Conservation (phyloP, 2,888 invertebrate genomes). For the Catonia carolina region DNA sequence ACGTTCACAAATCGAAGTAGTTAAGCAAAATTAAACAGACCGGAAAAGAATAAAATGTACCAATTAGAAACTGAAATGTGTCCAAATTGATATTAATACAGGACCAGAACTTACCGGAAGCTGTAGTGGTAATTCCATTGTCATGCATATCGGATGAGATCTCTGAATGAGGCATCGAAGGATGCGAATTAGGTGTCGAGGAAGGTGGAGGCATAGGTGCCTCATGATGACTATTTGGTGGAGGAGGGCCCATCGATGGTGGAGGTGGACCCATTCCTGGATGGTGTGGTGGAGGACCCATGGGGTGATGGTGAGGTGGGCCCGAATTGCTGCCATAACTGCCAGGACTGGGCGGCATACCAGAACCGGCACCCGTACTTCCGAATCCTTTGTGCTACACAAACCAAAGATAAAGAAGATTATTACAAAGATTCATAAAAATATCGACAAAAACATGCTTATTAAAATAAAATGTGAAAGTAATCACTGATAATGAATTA, state of each 20-base stretch:
- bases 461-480: neutral
- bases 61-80: too few relatives aligned
- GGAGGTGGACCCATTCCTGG: constrained; percentile 49
- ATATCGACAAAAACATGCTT: neutral
- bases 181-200: constrained; percentile 37
- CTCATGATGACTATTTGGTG: constrained; percentile 48
- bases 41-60: too few relatives aligned
- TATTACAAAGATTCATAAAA: neutral
- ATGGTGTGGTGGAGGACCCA: constrained; percentile 46
- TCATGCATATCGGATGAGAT: constrained; percentile 48
- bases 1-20: too few relatives aligned
- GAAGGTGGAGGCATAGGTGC: constrained; percentile 37
- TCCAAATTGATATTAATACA: too few relatives aligned
- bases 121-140: constrained; percentile 54
- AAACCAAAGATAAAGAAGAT: neutral
- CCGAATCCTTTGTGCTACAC: constrained; percentile 60
- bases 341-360: constrained; percentile 54
- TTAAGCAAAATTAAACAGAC: too few relatives aligned
- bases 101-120: constrained; percentile 52
- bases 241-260: constrained; percentile 55
- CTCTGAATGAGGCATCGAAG: constrained; percentile 36
- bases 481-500: neutral
- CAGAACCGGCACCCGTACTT: constrained; percentile 40
- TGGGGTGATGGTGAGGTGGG: constrained; percentile 41
- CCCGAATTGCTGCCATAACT: constrained; percentile 30